phyloP scores from a whole-genome alignment of 2,888 invertebrate species.

The Notodonta ziczac region DNA sequence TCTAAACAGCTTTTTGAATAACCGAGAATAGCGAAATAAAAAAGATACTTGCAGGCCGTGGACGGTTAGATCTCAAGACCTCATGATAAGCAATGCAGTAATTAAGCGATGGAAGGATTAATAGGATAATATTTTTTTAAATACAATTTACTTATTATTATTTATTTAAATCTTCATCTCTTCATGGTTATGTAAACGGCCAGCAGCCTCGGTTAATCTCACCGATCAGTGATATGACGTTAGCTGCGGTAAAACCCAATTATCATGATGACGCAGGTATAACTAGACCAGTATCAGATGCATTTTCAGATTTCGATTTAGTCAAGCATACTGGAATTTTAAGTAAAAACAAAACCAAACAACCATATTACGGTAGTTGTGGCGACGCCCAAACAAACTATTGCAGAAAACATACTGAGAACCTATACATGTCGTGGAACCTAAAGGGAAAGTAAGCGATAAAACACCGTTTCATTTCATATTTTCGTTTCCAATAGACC shows the following conservation, averaged over 20 bases:
- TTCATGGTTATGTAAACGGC: too few species aligned
- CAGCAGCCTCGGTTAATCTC: too few species aligned
- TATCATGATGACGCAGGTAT: not conserved
- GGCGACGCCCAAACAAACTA: constrained; percentile 60
- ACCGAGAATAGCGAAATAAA: too few species aligned
- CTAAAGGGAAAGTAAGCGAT: constrained; percentile 66
- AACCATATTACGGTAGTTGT: constrained; percentile 49
- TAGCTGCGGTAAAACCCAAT: not conserved
- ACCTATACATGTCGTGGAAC: constrained; percentile 70
- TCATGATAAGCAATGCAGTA: too few species aligned
- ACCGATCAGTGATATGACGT: not conserved
- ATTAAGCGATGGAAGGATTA: too few species aligned
- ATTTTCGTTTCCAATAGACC: not conserved
- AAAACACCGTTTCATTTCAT: not conserved
- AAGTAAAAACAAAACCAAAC: constrained; percentile 31
- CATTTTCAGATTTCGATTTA: constrained; percentile 61
- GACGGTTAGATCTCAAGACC: too few species aligned
- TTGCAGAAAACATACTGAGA: constrained; percentile 42
- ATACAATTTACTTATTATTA: too few species aligned
- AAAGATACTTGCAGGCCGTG: too few species aligned
- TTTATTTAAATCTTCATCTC: too few species aligned
- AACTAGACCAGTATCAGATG: not conserved
- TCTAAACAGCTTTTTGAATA: too few species aligned
- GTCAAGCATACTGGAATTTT: constrained; percentile 51
- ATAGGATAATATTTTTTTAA: too few species aligned